Conservation (phyloP, 2,113 vertebrate genomes). For the Pelobates fuscus region DNA sequence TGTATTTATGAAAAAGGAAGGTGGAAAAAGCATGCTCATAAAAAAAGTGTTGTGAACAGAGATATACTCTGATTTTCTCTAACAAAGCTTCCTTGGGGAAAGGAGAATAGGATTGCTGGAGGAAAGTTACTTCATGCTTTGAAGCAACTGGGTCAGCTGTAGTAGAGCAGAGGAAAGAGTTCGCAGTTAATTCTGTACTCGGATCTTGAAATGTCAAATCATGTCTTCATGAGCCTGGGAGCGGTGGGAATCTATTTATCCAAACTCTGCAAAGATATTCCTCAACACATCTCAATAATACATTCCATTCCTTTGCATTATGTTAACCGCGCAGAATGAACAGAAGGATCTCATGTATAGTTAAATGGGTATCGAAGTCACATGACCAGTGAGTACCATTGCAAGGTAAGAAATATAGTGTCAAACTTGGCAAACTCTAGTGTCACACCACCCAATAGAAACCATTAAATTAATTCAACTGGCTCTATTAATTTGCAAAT, state of each 20-base stretch:
- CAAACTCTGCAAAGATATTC: slow-evolving; percentile 33
- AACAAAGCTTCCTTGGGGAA: slow-evolving; percentile 40
- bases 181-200: slow-evolving; percentile 34
- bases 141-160: slow-evolving; percentile 46
- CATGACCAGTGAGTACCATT: too few species aligned
- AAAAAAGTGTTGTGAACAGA: slow-evolving; percentile 18
- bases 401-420: too few species aligned
- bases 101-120: slow-evolving; percentile 26
- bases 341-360: slow-evolving; percentile 23
- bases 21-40: slow-evolving; percentile 15
- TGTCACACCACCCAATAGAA: too few species aligned
- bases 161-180: slow-evolving; percentile 13
- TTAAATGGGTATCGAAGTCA: slow-evolving; percentile 16
- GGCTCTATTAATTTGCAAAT: too few species aligned
- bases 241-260: slow-evolving; percentile 23
- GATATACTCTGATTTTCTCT: slow-evolving; percentile 24
- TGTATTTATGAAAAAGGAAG: slow-evolving; percentile 1
- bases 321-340: slow-evolving; percentile 14
- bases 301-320: slow-evolving; percentile 16
- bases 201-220: slow-evolving; percentile 39
- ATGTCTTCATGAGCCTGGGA: slow-evolving; percentile 24
- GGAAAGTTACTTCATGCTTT: slow-evolving; percentile 40
- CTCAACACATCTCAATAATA: slow-evolving; percentile 37
- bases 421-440: too few species aligned
- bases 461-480: too few species aligned